Evolutionary conservation across 2,888 invertebrate genomes (phyloP).

Genomic region (Apodemia zela): DNA sequence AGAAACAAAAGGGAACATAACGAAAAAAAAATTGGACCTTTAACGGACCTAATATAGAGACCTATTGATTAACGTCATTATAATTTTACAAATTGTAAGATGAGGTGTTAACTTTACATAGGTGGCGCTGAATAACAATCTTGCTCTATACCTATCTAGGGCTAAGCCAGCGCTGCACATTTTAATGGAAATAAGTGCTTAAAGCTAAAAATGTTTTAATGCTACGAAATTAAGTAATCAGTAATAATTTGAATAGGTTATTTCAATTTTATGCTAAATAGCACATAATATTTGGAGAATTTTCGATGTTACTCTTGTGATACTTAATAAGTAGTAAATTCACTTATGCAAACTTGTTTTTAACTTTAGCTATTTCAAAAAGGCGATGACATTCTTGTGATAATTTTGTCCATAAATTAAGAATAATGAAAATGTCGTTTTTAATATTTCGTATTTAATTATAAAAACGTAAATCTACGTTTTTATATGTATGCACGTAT

Average conservation of each 20-base stretch:
- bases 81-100: too few relatives aligned
- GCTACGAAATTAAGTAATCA: neutral
- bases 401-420: conserved; percentile 6
- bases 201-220: neutral
- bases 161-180: too few relatives aligned
- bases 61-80: too few relatives aligned
- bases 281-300: neutral
- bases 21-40: too few relatives aligned
- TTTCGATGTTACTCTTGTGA: neutral
- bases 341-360: conserved; percentile 3
- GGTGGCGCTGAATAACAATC: too few relatives aligned
- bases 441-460: conserved; percentile 3
- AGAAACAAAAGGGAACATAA: too few relatives aligned
- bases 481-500: neutral
- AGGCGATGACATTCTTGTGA: neutral
- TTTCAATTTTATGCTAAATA: conserved; percentile 1
- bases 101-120: too few relatives aligned
- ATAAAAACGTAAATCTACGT: too few relatives aligned
- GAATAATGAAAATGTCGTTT: neutral
- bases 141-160: too few relatives aligned
- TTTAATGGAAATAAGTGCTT: neutral
- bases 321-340: conserved; percentile 5
- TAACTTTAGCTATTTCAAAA: conserved; percentile 9
- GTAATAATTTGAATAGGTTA: neutral
- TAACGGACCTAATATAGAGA: too few relatives aligned